Evolutionary conservation across 2,797 vertebrate species (phyloP).

Genomic region (Esox masquinongy): DNA sequence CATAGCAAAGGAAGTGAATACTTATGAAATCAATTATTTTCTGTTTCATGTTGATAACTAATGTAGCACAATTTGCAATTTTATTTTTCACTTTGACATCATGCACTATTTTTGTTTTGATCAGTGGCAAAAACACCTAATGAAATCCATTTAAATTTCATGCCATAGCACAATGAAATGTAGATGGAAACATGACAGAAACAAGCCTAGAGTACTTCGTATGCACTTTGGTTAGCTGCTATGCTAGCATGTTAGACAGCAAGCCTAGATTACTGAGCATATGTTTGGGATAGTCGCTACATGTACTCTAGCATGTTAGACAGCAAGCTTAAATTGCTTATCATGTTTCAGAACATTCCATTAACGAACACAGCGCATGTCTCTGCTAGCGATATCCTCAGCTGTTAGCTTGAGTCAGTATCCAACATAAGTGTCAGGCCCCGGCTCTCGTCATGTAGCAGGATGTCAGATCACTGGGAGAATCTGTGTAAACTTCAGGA

Average conservation of each 20-base stretch:
- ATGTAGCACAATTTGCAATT: no score
- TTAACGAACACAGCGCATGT: not conserved
- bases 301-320: not conserved
- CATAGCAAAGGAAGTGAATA: no score
- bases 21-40: no score
- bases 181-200: no score
- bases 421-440: conserved; percentile 1
- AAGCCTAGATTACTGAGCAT: not conserved
- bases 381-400: not conserved
- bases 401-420: not conserved
- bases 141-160: not conserved
- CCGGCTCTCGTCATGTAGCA: not conserved
- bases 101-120: no score
- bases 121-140: no score
- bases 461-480: not conserved
- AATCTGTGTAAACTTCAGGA: not conserved
- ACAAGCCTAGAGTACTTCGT: no score
- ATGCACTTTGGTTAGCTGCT: not conserved
- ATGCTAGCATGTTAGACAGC: not conserved
- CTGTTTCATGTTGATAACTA: no score
- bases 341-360: not conserved
- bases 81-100: no score
- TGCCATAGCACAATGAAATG: no score
- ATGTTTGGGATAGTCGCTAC: no score
- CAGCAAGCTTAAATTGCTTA: not conserved